A percentile compares a stretch with the other conserved stretches of the same genome.
phyloP scores from a whole-genome alignment of 2,888 invertebrate species.

The Brachynemurus nebulosus region DNA sequence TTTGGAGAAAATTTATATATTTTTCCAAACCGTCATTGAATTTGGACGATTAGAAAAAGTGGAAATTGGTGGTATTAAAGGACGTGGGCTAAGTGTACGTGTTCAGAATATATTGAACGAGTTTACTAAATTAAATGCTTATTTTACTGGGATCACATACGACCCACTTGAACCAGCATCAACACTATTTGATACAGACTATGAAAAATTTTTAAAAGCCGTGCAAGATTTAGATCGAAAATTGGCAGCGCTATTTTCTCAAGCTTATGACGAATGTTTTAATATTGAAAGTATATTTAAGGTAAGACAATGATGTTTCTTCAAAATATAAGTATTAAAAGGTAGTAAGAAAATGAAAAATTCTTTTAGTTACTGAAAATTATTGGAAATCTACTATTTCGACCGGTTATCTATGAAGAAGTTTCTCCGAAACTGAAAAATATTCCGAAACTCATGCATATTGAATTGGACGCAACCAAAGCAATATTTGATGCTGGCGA shows the following conservation, averaged over 20 bases:
- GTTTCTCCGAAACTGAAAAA: conserved; percentile 50
- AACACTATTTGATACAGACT: conserved; percentile 49
- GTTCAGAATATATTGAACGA: conserved; percentile 22
- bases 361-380: conserved; percentile 51
- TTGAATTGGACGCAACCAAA: conserved; percentile 51
- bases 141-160: conserved; percentile 44
- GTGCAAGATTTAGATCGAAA: conserved; percentile 60
- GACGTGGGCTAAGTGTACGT: conserved; percentile 16
- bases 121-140: conserved; percentile 28
- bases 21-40: conserved; percentile 66
- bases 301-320: conserved; percentile 33
- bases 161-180: conserved; percentile 63
- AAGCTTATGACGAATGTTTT: conserved; percentile 68
- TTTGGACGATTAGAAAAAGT: conserved; percentile 75
- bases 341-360: too few species aligned
- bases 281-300: conserved; percentile 49
- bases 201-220: conserved; percentile 43
- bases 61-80: conserved; percentile 31
- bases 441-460: conserved; percentile 49
- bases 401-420: conserved; percentile 59
- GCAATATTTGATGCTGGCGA: conserved; percentile 43
- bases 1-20: conserved; percentile 46
- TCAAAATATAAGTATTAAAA: too few species aligned
- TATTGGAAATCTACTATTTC: conserved; percentile 56
- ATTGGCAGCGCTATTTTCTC: conserved; percentile 64